Percentiles rank a stretch among this genome's conserved stretches.
phyloP scores from a whole-genome alignment of 2,113 vertebrate species.

The Labeo rohita region DNA sequence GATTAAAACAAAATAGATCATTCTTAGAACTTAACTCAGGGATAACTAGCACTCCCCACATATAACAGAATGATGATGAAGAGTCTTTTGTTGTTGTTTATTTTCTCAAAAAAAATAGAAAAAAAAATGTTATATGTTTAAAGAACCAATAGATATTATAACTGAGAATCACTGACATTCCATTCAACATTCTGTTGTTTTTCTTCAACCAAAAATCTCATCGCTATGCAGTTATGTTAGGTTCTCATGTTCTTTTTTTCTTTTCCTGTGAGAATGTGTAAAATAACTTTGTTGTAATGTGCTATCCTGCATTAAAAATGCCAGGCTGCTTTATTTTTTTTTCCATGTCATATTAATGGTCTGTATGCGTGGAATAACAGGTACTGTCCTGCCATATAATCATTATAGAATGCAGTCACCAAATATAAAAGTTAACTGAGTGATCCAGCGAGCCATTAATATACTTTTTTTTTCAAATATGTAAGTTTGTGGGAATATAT shows the following conservation, averaged over 20 bases:
- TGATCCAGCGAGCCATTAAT: too few species aligned
- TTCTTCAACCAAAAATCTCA: constrained; percentile 14
- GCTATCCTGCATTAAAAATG: constrained; percentile 30
- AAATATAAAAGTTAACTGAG: not conserved
- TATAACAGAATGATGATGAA: not conserved
- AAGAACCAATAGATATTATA: not conserved
- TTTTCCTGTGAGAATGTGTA: constrained; percentile 76
- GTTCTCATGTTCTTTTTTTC: constrained; percentile 56
- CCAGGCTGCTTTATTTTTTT: constrained; percentile 1
- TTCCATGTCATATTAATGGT: constrained; percentile 6
- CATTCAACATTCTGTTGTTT: not conserved
- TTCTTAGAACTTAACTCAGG: constrained; percentile 5
- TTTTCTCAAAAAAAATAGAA: not conserved
- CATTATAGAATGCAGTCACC: not conserved
- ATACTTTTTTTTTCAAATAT: too few species aligned
- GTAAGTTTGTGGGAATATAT: too few species aligned
- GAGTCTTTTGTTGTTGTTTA: not conserved
- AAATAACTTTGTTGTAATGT: constrained; percentile 77
- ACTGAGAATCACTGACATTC: constrained; percentile 1
- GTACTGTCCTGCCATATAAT: not conserved
- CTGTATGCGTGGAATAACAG: not conserved
- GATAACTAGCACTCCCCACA: not conserved
- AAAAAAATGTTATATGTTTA: not conserved
- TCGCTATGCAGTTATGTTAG: not conserved
- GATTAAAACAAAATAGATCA: not conserved